A percentile compares a stretch with the other conserved stretches of the same genome.
Evolutionary conservation across 2,797 vertebrate species (phyloP).

Genomic region (Enteromius paludinosus): DNA sequence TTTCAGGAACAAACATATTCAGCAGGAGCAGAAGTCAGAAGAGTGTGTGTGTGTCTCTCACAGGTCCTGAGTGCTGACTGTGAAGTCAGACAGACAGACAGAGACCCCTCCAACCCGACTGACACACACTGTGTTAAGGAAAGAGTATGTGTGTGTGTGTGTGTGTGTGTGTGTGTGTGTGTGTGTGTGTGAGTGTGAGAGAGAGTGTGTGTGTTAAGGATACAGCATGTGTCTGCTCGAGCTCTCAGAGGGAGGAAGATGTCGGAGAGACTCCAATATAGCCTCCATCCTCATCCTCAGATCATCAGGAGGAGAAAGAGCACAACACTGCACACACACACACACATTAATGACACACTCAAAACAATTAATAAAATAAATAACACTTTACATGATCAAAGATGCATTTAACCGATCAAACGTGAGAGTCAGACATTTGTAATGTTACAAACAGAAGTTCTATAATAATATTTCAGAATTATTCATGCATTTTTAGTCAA

Average conservation of each 20-base stretch:
- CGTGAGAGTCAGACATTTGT: no score
- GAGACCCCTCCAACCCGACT: conserved; percentile 10
- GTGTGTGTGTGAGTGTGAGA: conserved; percentile 47
- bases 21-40: no score
- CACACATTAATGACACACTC: conserved; percentile 2
- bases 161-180: not conserved
- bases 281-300: conserved; percentile 39
- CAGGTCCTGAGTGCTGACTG: not conserved
- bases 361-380: no score
- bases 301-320: conserved; percentile 37
- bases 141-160: not conserved
- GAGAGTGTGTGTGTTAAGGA: conserved; percentile 46
- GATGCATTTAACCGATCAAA: no score
- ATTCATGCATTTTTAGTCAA: no score
- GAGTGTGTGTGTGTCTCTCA: not conserved
- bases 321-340: conserved; percentile 41
- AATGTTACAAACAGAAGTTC: no score
- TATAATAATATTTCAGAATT: no score
- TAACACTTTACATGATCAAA: no score
- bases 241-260: conserved; percentile 29
- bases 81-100: conserved; percentile 11
- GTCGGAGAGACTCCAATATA: conserved; percentile 44
- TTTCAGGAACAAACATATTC: not conserved
- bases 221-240: conserved; percentile 26
- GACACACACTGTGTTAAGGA: conserved; percentile 17